A percentile compares a stretch with the other conserved stretches of the same genome.
Evolutionary conservation across 2,797 vertebrate species (phyloP).

Genomic region (Anas capensis): DNA sequence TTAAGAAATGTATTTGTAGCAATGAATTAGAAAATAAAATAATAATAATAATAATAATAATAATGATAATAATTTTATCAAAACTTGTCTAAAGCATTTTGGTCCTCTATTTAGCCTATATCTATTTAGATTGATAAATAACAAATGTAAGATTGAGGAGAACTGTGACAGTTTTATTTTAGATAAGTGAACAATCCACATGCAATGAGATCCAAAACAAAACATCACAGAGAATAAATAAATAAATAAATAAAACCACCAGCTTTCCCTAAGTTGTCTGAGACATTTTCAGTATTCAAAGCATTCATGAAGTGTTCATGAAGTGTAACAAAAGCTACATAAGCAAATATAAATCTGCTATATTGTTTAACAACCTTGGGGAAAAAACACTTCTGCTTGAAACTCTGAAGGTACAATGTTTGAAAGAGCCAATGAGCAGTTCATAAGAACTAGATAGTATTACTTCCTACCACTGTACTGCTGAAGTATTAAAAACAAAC

Average conservation of each 20-base stretch:
- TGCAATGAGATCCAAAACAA: not conserved
- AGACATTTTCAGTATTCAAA: slow-evolving; percentile 33
- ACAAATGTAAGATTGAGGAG: not conserved
- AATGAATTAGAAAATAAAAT: not conserved
- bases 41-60: not conserved
- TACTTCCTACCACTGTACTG: not conserved
- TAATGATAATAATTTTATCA: not conserved
- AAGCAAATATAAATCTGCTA: slow-evolving; percentile 44
- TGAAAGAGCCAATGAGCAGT: not conserved
- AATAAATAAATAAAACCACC: not conserved
- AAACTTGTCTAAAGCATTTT: not conserved
- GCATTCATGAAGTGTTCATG: slow-evolving; percentile 16
- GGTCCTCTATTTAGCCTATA: not conserved
- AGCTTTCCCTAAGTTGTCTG: not conserved
- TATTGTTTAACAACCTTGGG: not conserved
- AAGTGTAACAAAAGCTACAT: slow-evolving; percentile 40
- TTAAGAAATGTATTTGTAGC: not conserved
- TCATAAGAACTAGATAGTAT: not conserved
- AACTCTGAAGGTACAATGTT: not conserved
- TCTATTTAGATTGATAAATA: not conserved
- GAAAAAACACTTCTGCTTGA: not conserved
- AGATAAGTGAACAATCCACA: not conserved
- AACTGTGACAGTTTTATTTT: not conserved
- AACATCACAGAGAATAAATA: not conserved
- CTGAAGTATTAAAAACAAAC: not conserved